phyloP scores from a whole-genome alignment of 2,797 vertebrate genomes.

The Pitangus sulphuratus region DNA sequence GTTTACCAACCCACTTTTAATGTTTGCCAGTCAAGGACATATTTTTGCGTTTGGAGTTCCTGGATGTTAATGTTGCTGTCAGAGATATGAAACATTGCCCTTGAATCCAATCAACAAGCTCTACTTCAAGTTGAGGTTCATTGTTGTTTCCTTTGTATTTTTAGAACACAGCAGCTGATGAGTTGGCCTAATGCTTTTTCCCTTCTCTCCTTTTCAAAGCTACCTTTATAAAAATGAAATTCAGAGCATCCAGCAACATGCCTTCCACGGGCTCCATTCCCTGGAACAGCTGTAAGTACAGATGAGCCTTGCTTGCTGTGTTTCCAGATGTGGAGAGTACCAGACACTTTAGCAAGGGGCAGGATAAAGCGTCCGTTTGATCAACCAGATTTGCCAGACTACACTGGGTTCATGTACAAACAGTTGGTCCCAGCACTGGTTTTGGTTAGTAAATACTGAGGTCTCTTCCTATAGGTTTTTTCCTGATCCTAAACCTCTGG shows the following conservation, averaged over 20 bases:
- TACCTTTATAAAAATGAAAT: slow-evolving; percentile 80
- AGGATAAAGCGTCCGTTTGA: not conserved
- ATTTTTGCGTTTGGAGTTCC: not conserved
- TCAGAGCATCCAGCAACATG: slow-evolving; percentile 70
- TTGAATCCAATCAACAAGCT: not conserved
- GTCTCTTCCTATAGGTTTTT: not conserved
- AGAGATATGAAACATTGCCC: not conserved
- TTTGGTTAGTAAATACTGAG: not conserved
- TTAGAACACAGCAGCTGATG: not conserved
- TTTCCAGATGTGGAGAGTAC: not conserved
- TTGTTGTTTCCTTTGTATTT: not conserved
- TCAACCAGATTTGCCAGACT: not conserved
- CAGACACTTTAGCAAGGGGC: not conserved
- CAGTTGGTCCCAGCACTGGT: not conserved
- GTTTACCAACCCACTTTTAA: not conserved
- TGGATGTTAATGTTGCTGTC: not conserved
- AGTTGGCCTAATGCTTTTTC: not conserved
- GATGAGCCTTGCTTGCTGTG: not conserved
- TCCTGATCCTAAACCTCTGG: not conserved
- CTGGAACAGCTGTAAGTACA: slow-evolving; percentile 79
- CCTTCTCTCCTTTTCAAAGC: slow-evolving; percentile 44
- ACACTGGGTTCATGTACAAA: fast-evolving
- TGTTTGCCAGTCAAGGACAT: fast-evolving
- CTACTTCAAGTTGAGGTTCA: not conserved
- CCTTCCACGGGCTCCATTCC: slow-evolving; percentile 64